Evolutionary conservation across 2,888 invertebrate species (phyloP).

Genomic region (Anoncus sp.): DNA sequence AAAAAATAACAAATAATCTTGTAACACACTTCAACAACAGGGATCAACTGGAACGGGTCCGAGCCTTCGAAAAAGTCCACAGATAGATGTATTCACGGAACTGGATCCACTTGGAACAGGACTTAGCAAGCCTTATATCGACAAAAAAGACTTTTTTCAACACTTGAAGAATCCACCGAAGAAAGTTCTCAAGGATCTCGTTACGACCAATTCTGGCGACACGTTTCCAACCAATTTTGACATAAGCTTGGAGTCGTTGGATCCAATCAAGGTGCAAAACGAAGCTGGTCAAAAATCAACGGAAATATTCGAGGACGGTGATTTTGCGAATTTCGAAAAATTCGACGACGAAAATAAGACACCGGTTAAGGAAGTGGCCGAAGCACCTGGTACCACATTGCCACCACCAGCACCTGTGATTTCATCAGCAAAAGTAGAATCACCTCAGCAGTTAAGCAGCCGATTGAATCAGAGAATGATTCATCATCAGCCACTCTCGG

Average conservation of each 20-base stretch:
- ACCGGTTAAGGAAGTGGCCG: conserved; percentile 1
- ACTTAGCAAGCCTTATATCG: conserved; percentile 95
- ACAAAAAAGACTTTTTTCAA: conserved; percentile 98
- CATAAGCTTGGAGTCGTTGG: conserved; percentile 71
- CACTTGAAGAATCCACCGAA: conserved; percentile 97
- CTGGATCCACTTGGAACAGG: conserved; percentile 97
- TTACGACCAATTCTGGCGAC: conserved; percentile 80
- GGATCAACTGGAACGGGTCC: conserved; percentile 68
- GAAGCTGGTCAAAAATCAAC: conserved; percentile 84
- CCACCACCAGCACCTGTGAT: background rate
- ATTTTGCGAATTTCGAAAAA: conserved; percentile 81
- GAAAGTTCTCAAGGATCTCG: conserved; percentile 95
- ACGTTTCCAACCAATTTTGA: conserved; percentile 80
- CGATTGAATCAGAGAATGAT: conserved; percentile 76
- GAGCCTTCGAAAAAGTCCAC: conserved; percentile 76
- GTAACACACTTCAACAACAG: conserved; percentile 33
- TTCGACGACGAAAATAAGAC: conserved; percentile 68
- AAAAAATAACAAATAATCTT: conserved; percentile 11
- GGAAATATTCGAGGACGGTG: conserved; percentile 87
- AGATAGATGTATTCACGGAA: conserved; percentile 95
- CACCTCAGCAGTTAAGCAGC: conserved; percentile 67
- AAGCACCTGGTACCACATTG: conserved; percentile 32
- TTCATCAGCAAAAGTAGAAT: conserved; percentile 55
- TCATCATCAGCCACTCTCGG: conserved; percentile 87
- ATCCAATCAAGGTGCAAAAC: conserved; percentile 70